phyloP scores from a whole-genome alignment of 1,140 invertebrate genomes.

The Pemphigus obesinymphae region DNA sequence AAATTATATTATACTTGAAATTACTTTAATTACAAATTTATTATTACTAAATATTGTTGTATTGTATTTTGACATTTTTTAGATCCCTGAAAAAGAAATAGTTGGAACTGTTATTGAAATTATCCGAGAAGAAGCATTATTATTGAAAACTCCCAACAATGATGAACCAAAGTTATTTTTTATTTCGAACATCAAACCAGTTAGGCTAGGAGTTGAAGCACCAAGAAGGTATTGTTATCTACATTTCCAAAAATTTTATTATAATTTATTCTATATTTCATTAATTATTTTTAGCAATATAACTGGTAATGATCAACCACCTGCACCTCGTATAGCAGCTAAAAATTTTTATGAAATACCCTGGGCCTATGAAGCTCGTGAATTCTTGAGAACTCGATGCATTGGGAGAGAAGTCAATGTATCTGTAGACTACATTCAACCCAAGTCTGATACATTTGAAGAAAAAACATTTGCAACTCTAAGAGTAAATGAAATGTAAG shows the following conservation, averaged over 20 bases:
- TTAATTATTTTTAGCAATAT: neutral
- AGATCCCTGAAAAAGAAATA: constrained; percentile 65
- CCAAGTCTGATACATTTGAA: constrained; percentile 86
- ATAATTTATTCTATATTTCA: constrained; percentile 2
- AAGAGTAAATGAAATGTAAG: constrained; percentile 72
- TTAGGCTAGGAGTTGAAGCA: constrained; percentile 57
- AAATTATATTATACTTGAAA: neutral
- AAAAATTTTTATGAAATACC: constrained; percentile 91
- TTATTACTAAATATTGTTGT: neutral
- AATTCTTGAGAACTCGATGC: constrained; percentile 92
- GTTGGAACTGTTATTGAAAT: constrained; percentile 85
- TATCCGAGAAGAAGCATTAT: constrained; percentile 87
- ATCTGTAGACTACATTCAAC: constrained; percentile 93
- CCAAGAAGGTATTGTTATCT: neutral
- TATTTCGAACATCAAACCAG: constrained; percentile 89
- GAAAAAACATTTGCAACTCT: constrained; percentile 96
- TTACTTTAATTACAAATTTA: no score
- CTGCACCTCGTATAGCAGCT: neutral
- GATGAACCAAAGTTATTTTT: constrained; percentile 89
- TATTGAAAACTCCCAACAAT: constrained; percentile 69
- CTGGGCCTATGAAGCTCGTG: constrained; percentile 96
- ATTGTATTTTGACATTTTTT: neutral
- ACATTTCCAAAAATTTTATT: neutral
- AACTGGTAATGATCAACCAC: constrained; percentile 16
- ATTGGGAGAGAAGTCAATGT: constrained; percentile 94